These are phyloP conservation scores for Mycetomoellerius zeteki DNA, from an alignment of 1,140 invertebrate genomes.

Conservation along the genomic window DNA sequence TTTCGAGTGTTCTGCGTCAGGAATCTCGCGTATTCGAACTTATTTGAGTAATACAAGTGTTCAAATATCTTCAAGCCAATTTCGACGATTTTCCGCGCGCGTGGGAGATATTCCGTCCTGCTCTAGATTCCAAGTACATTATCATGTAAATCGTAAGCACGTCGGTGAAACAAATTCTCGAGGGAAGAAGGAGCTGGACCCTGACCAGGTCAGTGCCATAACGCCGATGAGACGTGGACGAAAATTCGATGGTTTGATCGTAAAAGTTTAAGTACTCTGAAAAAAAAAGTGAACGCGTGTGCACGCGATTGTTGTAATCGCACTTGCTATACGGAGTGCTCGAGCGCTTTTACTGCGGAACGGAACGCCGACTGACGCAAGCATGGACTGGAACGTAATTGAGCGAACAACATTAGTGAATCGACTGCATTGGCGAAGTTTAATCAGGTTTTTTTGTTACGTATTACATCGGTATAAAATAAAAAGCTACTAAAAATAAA, in stretches of 20 bases:
- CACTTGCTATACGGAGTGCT: background rate
- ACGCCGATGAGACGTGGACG: background rate
- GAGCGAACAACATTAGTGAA: constrained; percentile 34
- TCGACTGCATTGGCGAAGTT: constrained; percentile 22
- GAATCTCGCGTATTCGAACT: background rate
- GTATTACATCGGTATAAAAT: constrained; percentile 12
- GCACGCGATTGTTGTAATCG: constrained; percentile 21
- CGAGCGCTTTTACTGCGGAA: constrained; percentile 39
- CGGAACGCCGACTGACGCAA: constrained; percentile 10
- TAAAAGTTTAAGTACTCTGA: constrained; percentile 52
- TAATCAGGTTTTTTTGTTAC: constrained; percentile 12
- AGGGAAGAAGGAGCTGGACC: background rate
- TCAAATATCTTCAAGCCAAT: background rate
- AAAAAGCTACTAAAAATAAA: background rate
- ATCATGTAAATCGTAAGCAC: constrained; percentile 54
- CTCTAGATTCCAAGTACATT: constrained; percentile 36
- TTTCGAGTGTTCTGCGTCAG: background rate
- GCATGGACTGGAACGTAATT: constrained; percentile 5
- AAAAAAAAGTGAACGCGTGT: constrained; percentile 15
- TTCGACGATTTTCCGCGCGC: background rate
- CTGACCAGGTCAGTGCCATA: background rate
- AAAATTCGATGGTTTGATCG: constrained; percentile 55
- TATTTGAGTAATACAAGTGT: constrained; percentile 13
- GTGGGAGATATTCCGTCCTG: constrained; percentile 11
- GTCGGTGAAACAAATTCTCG: background rate